A percentile compares a stretch with the other conserved stretches of the same genome.
phyloP scores from a whole-genome alignment of 2,888 invertebrate genomes.

The Microdon myrmicae region DNA sequence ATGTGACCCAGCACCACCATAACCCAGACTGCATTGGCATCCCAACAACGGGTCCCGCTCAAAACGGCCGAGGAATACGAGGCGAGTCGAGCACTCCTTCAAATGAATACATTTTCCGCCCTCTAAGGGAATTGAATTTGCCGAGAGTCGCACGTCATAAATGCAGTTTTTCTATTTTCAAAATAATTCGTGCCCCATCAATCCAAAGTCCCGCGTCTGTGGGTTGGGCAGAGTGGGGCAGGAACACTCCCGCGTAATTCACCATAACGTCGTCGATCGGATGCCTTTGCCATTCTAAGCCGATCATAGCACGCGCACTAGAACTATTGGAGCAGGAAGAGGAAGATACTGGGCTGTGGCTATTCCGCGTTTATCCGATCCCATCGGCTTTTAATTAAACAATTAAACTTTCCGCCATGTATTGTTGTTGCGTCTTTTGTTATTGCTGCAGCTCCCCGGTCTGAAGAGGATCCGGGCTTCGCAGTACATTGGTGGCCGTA shows the following conservation, averaged over 20 bases:
- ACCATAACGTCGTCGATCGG: constrained; percentile 4
- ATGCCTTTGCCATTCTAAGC: no score
- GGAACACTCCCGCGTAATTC: constrained; percentile 41
- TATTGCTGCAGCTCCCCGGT: not conserved
- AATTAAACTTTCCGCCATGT: constrained; percentile 51
- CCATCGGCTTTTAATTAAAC: constrained; percentile 50
- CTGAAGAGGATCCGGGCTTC: constrained; percentile 45
- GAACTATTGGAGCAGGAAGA: constrained; percentile 33
- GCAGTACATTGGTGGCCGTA: no score
- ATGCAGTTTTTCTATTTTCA: constrained; percentile 26
- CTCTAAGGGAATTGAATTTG: not conserved
- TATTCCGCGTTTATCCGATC: constrained; percentile 17
- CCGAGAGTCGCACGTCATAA: not conserved
- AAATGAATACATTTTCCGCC: constrained; percentile 8
- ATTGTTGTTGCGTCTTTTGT: not conserved
- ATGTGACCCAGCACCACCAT: constrained; percentile 32
- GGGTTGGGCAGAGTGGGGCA: constrained; percentile 4
- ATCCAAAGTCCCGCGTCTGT: constrained; percentile 17
- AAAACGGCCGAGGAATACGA: no score
- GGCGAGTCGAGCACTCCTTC: constrained; percentile 24
- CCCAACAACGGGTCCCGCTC: no score
- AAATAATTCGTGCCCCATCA: constrained; percentile 29
- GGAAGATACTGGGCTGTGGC: constrained; percentile 2
- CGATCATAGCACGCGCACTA: not conserved
- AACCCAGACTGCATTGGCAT: constrained; percentile 24